A percentile compares a stretch with the other conserved stretches of the same genome.
Evolutionary conservation across 1,140 invertebrate genomes (phyloP).

Genomic region (Cydia amplana): DNA sequence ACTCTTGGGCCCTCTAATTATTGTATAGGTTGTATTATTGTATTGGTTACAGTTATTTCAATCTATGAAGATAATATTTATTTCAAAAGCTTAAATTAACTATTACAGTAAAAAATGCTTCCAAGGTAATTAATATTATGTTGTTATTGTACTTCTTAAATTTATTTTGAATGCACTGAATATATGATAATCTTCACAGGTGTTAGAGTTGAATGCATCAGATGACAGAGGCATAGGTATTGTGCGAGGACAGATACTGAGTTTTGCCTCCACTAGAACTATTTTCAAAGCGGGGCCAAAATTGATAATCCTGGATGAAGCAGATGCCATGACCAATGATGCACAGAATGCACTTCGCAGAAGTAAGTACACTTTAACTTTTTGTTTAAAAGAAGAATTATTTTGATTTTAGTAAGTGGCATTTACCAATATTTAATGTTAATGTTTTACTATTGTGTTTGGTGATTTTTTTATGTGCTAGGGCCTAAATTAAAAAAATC

Average conservation of each 20-base stretch:
- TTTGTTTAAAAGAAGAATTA: too few relatives aligned
- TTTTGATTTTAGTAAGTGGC: background rate
- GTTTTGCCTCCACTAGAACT: constrained; percentile 98
- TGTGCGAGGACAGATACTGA: constrained; percentile 97
- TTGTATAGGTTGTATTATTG: too few relatives aligned
- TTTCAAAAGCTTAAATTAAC: too few relatives aligned
- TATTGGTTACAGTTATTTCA: too few relatives aligned
- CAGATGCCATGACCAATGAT: constrained; percentile 99
- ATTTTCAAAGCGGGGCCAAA: constrained; percentile 97
- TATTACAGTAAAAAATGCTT: too few relatives aligned
- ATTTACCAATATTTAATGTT: background rate
- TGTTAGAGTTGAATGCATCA: constrained; percentile 97
- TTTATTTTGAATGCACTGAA: background rate
- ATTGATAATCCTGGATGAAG: constrained; percentile 99
- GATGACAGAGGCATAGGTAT: constrained; percentile 99
- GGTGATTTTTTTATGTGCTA: too few relatives aligned
- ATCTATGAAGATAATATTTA: too few relatives aligned
- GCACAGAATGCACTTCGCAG: constrained; percentile 98
- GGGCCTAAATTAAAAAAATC: too few relatives aligned
- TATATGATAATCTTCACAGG: constrained; percentile 77
- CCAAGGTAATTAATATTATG: too few relatives aligned
- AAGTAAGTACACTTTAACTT: constrained; percentile 82
- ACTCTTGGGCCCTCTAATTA: too few relatives aligned
- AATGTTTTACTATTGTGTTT: too few relatives aligned
- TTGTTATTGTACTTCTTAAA: too few relatives aligned